A percentile compares a stretch with the other conserved stretches of the same genome.
Conservation (phyloP, 2,113 vertebrate genomes). For the Pseudopipra pipra region DNA sequence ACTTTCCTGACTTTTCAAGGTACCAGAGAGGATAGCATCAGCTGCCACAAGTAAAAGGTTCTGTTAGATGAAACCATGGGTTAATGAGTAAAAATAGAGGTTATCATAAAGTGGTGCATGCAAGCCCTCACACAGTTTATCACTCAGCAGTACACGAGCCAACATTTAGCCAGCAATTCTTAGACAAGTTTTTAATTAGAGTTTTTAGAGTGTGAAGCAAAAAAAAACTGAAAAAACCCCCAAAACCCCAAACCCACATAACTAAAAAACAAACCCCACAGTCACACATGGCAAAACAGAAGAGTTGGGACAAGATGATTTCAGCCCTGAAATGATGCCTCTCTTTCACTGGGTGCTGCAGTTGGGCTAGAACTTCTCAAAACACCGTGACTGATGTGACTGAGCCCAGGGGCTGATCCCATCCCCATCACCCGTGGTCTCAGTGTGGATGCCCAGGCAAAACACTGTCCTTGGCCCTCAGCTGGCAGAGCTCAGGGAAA, state of each 20-base stretch:
- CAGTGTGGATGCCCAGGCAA: fast-evolving
- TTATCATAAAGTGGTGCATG: background rate
- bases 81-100: background rate
- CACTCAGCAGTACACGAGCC: background rate
- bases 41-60: background rate
- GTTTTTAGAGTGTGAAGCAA: background rate
- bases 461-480: fast-evolving
- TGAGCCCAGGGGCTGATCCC: background rate
- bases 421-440: background rate
- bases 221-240: background rate
- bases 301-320: background rate
- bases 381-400: fast-evolving
- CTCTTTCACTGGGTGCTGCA: background rate
- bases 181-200: background rate
- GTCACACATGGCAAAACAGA: background rate
- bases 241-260: background rate
- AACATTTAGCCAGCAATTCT: background rate
- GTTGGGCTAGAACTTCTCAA: background rate
- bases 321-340: background rate
- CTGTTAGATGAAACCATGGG: background rate
- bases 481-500: fast-evolving
- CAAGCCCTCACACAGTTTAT: background rate
- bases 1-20: background rate
- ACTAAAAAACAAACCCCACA: background rate
- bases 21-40: background rate